Base-by-base conservation (phyloP, 2,888 invertebrate species). In the Drosophila subquinaria region DNA sequence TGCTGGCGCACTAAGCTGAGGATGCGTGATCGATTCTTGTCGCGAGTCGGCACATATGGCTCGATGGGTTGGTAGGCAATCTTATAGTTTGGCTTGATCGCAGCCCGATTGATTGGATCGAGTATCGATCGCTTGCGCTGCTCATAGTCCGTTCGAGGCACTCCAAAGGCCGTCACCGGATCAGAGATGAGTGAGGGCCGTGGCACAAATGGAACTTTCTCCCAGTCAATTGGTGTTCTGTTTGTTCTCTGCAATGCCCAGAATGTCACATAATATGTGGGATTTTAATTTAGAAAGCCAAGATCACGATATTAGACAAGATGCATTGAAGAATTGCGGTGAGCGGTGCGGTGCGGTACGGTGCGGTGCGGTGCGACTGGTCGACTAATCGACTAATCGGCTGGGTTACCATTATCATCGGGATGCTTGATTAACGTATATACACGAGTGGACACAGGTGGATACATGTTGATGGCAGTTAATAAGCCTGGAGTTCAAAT, bases 171-270 rank as follows among this genome's bases (percentile, higher is more conserved):
- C 81, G 97, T 97, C 92, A 97, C 95, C 79, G 97, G 97, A 92
- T 96, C 96, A 82, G 96, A 95, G 86, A 97, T 95, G 93, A 97
- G 94, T 91, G 97, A 96, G 90, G 97, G 97, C 84, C 97, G 95
- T 85, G 97, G 96, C 90, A 97, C 97, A 93, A 95, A 96, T 90
- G 97, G 97, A 93, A 96, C 96, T 95, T 96, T 96, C 94, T 97
- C 96, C 97, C 97, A 97, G 91, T 97, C 96, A 91, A 97, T 95
- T 93, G 95, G 94, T 93, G 94, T 93, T 93, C 83, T 89, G 71
- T 83, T 91, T 93, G 86, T 81, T 79, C 78, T 92, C 92, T 92
- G 92, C 74, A 92, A 92, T 87, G 87, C 88, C 92, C 92, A 91
- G 73, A 84, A 84, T 86, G 78, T 87, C 83, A 88, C 87, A 83